Evolutionary conservation across 2,113 vertebrate genomes (phyloP), one percentile per base, ranked within the genome.

Genomic region (Rhinichthys klamathensis): DNA sequence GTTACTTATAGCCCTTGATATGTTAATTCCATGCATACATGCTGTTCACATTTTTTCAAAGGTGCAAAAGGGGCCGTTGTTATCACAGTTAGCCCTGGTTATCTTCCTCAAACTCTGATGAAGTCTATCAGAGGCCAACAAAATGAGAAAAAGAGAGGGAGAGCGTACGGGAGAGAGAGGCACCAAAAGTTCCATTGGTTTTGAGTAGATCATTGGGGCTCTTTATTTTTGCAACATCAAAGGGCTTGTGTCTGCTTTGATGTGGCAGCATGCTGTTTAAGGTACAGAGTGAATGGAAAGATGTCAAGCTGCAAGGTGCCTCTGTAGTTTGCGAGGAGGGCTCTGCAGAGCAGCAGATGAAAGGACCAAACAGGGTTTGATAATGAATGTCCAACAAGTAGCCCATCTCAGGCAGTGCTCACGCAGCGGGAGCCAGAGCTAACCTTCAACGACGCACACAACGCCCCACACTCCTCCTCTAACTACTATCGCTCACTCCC

Each of bases 291-390:
- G 96, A 98, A 97, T 97, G 96, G 96, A 96, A 96, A 96, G 96
- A 96, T 97, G 96, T 97, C 96, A 96, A 97, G 96, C 96, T 97
- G 96, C 96, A 97, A 97, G 97, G 96, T 97, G 97, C 96, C 96
- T 97, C 92, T 97, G 97, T 97, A 97, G 96, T 97, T 97, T 97
- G 96, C 95, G 96, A 93, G 93, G 96, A 97, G 96, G 96, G 96
- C 96, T 94, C 96, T 95, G 95, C 95, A 95, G 95, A 94, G 94
- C 95, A 94, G 94, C 94, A 97, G 96, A 98, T 98, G 96, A 98
- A 97, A 98, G 97, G 95, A 92, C 94, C 96, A 96, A 96, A 96
- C 93, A 95, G 96, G 95, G 96, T 95, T 96, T 96, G 96, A 96
- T 97, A 97, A 97, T 96, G 95, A 97, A 97, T 96, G 96, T 97